Evolutionary conservation across 2,888 invertebrate genomes (phyloP), one percentile per base, ranked within the genome.

Genomic region (Microdon myrmicae): DNA sequence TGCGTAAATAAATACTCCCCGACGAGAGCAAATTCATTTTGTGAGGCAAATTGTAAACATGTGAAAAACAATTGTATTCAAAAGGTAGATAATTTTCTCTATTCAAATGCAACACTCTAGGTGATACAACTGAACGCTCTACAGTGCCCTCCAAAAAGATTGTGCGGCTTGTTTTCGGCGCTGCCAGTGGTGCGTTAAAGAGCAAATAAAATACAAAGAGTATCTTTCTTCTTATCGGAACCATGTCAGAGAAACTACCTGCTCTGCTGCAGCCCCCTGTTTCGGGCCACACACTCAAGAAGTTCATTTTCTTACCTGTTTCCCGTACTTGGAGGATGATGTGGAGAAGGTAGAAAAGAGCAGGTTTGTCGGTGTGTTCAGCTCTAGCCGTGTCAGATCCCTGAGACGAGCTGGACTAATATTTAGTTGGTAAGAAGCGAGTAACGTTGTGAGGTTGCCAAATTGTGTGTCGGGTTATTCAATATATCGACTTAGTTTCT

Each of bases 361-460:
- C 39, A 7, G 25, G 19, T 3, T 29, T 3, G 9, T 31, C 19
- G 35, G 13, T 3, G 7, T 9, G 35, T 17, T 53, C 35, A 23
- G 17, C 23, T 8, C 2, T 13, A 35, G 32, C 38, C 54, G n/a
- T 22, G 54, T 55, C 55, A 41, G n/a, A n/a, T 7, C 25, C 13
- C 37, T 54, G 28, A 38, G 39, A 32, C 23, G 13, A 25, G 23
- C 23, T 29, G 23, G 29, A 29, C 41, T 6, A 28, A 20, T 12
- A 23, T 56, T 56, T 48, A 56, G 56, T 56, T 39, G 37, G 48
- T 56, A 48, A 41, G 56, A 48, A 41, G n/a, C 48, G 25, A 48
- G 41, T 43, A n/a, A n/a, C n/a, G n/a, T n/a, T n/a, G 35, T 25
- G 39, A 56, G 41, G 41, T 41, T 5, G 48, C 25, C 48, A 48